A percentile compares a stretch with the other conserved stretches of the same genome.
Evolutionary conservation across 2,888 invertebrate genomes (phyloP).

Genomic region (Caenorhabditis doughertyi): DNA sequence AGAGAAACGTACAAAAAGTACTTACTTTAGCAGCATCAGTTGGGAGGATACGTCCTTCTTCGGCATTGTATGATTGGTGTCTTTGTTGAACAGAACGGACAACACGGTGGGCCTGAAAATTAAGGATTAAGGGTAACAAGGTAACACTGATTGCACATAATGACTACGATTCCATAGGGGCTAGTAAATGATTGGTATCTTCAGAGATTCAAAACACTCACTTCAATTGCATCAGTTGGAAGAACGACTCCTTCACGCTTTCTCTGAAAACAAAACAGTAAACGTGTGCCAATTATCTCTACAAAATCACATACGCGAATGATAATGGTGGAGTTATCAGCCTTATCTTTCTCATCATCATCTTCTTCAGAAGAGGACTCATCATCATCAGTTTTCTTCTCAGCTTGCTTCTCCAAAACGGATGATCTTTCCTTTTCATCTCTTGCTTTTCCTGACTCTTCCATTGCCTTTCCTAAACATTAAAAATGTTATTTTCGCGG

Average conservation of each 20-base stretch:
- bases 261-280: conserved; percentile 8
- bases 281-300: not conserved
- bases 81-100: not conserved
- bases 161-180: too few species aligned
- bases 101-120: conserved; percentile 1
- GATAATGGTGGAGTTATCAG: conserved; percentile 38
- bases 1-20: not conserved
- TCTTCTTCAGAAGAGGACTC: conserved; percentile 51
- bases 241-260: not conserved
- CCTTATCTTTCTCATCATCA: conserved; percentile 34
- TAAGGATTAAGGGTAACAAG: too few species aligned
- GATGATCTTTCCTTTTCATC: conserved; percentile 47
- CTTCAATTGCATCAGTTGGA: not conserved
- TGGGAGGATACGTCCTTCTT: conserved; percentile 20
- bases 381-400: conserved; percentile 29
- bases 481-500: too few species aligned
- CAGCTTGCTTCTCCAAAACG: conserved; percentile 44
- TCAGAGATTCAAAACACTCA: too few species aligned
- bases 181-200: too few species aligned
- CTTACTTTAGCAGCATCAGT: conserved; percentile 6
- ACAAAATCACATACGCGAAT: conserved; percentile 16
- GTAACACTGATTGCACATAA: too few species aligned
- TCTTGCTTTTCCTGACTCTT: conserved; percentile 46
- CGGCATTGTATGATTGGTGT: not conserved
- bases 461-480: conserved; percentile 33